Evolutionary conservation across 2,113 vertebrate species (phyloP).

Genomic region (Phalacrocorax carbo): DNA sequence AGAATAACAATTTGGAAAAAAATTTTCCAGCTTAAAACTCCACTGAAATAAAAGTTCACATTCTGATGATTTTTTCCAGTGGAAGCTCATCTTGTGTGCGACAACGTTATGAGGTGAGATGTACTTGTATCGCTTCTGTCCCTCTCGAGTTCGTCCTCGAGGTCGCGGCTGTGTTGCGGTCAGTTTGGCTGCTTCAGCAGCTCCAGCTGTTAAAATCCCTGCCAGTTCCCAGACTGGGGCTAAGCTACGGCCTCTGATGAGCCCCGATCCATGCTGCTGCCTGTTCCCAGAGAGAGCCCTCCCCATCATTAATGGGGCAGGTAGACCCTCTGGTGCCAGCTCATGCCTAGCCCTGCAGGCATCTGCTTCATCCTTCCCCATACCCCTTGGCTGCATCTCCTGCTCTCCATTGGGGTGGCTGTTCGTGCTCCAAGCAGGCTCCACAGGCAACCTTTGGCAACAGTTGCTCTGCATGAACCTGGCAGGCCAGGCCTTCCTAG

Average conservation of each 20-base stretch:
- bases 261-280: background rate
- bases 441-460: background rate
- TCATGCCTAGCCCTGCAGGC: background rate
- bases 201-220: conserved; percentile 12
- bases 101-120: conserved; percentile 39
- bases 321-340: background rate
- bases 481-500: background rate
- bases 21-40: background rate
- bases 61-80: conserved; percentile 18
- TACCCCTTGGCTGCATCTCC: background rate
- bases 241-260: background rate
- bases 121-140: background rate
- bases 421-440: background rate
- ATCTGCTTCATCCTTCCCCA: background rate
- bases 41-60: conserved; percentile 36
- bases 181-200: background rate
- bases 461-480: background rate
- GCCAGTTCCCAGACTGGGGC: background rate
- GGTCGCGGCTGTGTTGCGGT: background rate
- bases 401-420: background rate
- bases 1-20: background rate
- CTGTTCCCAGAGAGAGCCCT: background rate
- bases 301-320: background rate
- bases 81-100: background rate
- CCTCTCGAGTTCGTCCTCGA: background rate